Base-by-base conservation (phyloP, 2,888 invertebrate genomes). In the Torymus aiolomorphi region DNA sequence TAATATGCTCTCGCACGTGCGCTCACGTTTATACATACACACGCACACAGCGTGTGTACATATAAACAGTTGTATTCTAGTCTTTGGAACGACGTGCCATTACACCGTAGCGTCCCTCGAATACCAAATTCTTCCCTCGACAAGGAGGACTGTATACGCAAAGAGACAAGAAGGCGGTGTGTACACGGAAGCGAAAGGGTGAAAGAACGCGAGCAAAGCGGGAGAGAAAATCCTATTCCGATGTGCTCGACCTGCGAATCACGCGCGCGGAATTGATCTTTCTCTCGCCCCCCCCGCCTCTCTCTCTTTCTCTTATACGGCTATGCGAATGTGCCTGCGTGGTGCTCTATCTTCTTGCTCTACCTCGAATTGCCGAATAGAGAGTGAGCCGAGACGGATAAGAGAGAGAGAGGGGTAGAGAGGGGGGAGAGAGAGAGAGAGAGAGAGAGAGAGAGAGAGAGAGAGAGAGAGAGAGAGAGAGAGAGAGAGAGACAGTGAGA, bases 11-110 rank as follows among this genome's bases (percentile, higher is more conserved):
- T 54, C 69, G 67, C 51, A 18, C 14, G 16, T 18, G 24, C 49
- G 13, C 57, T 62, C 51, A 10, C 54, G 61, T 42, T 42, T 42
- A 42, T 42, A 42, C 42, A 42, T 3, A 31, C 42, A 42, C 42
- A 42, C n/a, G 24, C 31, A 67, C 61, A 80, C 16, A 66, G 18
- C 80, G 78, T 80, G 84, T 85, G 84, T 86, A 86, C 84, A 85
- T 86, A 86, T 87, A 87, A 86, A 87, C 87, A 87, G 87, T 87
- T 87, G 86, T 87, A 87, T 86, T 85, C 85, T 82, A 85, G 85
- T 85, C 84, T 83, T 83, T 73, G 85, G 84, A 85, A 85, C 85
- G 86, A 86, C 84, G 85, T 86, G 86, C 87, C 87, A 88, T 88
- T 88, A 88, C 86, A 85, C 86, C 83, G 83, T 80, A 82, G 86